A percentile compares a stretch with the other conserved stretches of the same genome.
Conservation (phyloP, 2,113 vertebrate genomes). For the Tichodroma muraria region DNA sequence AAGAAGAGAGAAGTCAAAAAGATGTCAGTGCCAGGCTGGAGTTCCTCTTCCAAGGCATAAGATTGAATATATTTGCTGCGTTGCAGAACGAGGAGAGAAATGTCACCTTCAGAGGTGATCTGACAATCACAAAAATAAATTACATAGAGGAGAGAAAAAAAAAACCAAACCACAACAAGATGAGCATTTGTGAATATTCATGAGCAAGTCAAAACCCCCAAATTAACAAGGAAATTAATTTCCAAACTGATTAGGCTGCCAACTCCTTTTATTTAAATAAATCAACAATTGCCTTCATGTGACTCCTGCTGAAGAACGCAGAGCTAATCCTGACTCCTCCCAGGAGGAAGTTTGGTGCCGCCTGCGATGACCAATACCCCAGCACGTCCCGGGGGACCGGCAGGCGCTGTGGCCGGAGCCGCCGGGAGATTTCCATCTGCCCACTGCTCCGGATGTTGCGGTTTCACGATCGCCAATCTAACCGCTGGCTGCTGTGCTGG, state of each 20-base stretch:
- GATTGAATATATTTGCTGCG: not conserved
- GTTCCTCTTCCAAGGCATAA: not conserved
- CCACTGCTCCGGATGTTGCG: conserved; percentile 6
- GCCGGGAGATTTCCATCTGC: not conserved
- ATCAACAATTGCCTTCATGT: conserved; percentile 56
- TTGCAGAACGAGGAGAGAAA: conserved; percentile 1
- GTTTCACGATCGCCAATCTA: not conserved
- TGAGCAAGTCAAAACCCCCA: conserved; percentile 52
- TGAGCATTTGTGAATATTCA: conserved; percentile 60
- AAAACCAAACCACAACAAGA: not conserved
- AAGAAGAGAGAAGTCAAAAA: not conserved
- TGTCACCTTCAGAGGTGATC: conserved; percentile 64
- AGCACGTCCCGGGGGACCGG: not conserved
- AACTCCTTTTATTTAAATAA: conserved; percentile 63
- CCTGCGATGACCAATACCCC: not conserved
- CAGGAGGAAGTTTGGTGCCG: not conserved
- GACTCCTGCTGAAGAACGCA: not conserved
- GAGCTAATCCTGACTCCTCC: not conserved
- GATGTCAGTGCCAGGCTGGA: not conserved
- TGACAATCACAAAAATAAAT: conserved; percentile 59
- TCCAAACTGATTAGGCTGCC: conserved; percentile 62
- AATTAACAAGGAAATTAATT: conserved; percentile 69
- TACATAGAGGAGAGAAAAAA: not conserved
- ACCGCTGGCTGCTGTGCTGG: not conserved
- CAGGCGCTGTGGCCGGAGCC: not conserved